Percentiles rank a stretch among this genome's conserved stretches.
Evolutionary conservation across 2,797 vertebrate species (phyloP).

Genomic region (Semaprochilodus insignis): DNA sequence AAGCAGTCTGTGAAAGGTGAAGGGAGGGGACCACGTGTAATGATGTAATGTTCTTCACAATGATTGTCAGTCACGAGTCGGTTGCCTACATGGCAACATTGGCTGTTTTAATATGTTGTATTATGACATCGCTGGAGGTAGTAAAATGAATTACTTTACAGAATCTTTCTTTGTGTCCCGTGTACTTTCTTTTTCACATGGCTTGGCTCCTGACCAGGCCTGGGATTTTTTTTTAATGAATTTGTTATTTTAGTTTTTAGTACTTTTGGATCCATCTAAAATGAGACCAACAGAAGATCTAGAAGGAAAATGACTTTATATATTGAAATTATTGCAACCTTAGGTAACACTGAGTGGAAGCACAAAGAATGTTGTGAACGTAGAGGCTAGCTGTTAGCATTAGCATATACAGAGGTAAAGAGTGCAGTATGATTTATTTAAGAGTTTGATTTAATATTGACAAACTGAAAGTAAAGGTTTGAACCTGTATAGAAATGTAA

Average conservation of each 20-base stretch:
- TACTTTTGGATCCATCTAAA: too few species aligned
- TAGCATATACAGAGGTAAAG: background rate
- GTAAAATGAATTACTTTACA: background rate
- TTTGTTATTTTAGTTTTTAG: too few species aligned
- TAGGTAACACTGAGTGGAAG: background rate
- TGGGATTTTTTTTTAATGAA: too few species aligned
- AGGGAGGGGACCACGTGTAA: background rate
- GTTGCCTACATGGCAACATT: slow-evolving; percentile 3
- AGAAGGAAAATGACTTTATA: background rate
- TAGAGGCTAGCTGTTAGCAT: background rate
- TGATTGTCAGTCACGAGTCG: background rate
- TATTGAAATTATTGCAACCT: background rate
- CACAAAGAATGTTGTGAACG: background rate
- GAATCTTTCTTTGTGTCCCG: background rate
- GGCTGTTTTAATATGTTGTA: background rate
- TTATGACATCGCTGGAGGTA: background rate
- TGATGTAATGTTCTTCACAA: slow-evolving; percentile 9
- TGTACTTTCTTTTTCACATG: background rate
- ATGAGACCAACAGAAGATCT: background rate
- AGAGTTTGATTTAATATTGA: too few species aligned
- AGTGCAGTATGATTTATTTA: background rate
- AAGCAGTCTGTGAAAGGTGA: background rate
- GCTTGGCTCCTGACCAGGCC: background rate
- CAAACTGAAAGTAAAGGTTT: too few species aligned
- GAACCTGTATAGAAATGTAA: too few species aligned